Conservation (phyloP, 23 tunicate genomes). For the Halocynthia aurantium region DNA sequence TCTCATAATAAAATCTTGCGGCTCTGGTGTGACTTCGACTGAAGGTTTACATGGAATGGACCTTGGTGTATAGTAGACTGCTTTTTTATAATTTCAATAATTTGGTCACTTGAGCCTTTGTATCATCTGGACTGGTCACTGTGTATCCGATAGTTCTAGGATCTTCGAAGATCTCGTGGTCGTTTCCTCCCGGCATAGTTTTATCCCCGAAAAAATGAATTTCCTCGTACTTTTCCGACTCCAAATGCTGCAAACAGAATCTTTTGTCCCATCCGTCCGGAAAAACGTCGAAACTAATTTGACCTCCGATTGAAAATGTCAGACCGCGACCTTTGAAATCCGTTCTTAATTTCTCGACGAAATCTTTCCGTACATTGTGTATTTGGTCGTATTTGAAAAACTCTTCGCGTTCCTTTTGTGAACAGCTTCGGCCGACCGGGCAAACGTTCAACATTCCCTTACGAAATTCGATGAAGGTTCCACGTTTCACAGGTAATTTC, state of each 20-base stretch:
- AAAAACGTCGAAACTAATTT: slow-evolving; percentile 96
- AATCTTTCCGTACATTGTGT: slow-evolving; percentile 60
- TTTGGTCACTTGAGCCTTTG: slow-evolving; percentile 46
- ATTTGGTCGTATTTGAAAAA: slow-evolving; percentile 76
- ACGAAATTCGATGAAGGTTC: slow-evolving; percentile 95
- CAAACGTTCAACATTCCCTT: slow-evolving; percentile 98
- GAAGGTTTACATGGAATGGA: no score
- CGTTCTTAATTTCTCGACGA: slow-evolving; percentile 55
- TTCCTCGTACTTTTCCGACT: slow-evolving; percentile 45
- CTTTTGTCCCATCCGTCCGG: slow-evolving; percentile 99
- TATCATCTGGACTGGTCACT: slow-evolving; percentile 93
- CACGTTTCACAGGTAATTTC: slow-evolving; percentile 74
- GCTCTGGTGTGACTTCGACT: no score
- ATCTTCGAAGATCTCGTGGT: slow-evolving; percentile 73
- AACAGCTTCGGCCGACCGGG: slow-evolving; percentile 95
- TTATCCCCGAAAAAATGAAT: slow-evolving; percentile 99
- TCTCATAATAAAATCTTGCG: no score
- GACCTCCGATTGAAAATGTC: slow-evolving; percentile 99
- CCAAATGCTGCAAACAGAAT: slow-evolving; percentile 71
- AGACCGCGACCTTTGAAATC: slow-evolving; percentile 70
- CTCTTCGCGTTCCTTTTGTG: slow-evolving; percentile 82
- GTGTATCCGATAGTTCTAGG: slow-evolving; percentile 86
- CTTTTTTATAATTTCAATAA: slow-evolving; percentile 14
- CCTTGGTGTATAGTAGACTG: no score
- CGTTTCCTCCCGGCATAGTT: slow-evolving; percentile 93